These are phyloP conservation scores for Halcyon leucocephala DNA, from an alignment of 2,797 vertebrate genomes.

Conservation along the genomic window DNA sequence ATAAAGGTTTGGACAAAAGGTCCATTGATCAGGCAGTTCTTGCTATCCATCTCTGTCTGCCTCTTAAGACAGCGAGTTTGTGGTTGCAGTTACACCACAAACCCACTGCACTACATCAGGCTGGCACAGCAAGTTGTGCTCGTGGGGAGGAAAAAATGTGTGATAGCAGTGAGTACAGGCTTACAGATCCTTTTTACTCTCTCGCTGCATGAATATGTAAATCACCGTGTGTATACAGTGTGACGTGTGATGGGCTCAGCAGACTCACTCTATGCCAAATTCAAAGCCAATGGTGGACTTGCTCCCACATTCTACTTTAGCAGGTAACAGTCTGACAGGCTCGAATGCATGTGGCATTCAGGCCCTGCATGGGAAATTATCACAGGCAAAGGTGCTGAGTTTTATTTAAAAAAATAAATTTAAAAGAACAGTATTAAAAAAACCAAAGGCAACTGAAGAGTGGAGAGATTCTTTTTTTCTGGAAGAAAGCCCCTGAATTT, in stretches of 20 bases:
- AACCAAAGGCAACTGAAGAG: not conserved
- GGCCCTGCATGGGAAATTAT: not conserved
- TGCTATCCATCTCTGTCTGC: conserved; percentile 32
- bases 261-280: accelerated
- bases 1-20: conserved; percentile 43
- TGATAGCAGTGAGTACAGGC: accelerated
- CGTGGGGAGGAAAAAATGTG: not conserved
- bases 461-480: not conserved
- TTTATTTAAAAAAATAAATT: not conserved
- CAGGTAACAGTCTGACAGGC: not conserved
- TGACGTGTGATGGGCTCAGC: accelerated
- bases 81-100: not conserved
- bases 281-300: not conserved
- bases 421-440: no score
- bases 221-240: accelerated
- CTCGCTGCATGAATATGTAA: accelerated
- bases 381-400: not conserved
- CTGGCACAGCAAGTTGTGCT: not conserved
- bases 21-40: conserved; percentile 17
- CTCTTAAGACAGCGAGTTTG: accelerated
- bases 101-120: not conserved
- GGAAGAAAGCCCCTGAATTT: not conserved
- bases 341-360: accelerated
- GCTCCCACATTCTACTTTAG: not conserved
- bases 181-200: not conserved